These are phyloP conservation scores for Carduelis carduelis DNA, from an alignment of 2,797 vertebrate species.

Conservation along the genomic window DNA sequence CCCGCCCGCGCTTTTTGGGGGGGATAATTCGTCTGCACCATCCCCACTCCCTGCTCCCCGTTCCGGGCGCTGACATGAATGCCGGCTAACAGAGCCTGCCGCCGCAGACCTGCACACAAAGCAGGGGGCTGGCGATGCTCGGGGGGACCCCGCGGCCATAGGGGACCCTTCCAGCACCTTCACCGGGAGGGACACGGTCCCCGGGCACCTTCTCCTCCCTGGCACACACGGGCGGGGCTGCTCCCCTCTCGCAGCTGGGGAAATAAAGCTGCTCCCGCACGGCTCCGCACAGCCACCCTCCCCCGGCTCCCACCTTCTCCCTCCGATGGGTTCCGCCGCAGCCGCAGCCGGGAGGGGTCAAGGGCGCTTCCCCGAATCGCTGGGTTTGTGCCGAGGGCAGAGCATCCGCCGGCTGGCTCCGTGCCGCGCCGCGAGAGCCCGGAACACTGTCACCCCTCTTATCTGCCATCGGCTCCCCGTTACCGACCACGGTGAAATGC, in stretches of 20 bases:
- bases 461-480: slow-evolving; percentile 18
- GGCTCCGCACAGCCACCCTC: background rate
- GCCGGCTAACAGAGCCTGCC: background rate
- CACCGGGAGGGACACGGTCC: accelerated
- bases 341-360: background rate
- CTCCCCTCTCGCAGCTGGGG: background rate
- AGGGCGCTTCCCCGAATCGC: background rate
- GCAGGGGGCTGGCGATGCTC: background rate
- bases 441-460: background rate
- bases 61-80: background rate
- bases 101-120: background rate
- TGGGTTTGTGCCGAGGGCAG: background rate
- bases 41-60: background rate
- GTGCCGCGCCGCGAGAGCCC: background rate
- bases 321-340: background rate
- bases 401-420: background rate
- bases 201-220: background rate
- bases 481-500: background rate
- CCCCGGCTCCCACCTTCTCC: background rate
- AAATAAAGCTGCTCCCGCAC: background rate
- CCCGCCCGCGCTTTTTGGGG: background rate
- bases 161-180: background rate
- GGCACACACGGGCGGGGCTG: background rate
- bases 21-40: background rate
- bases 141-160: accelerated